phyloP scores from a whole-genome alignment of 1,140 invertebrate species.

The Goniozus legneri region DNA sequence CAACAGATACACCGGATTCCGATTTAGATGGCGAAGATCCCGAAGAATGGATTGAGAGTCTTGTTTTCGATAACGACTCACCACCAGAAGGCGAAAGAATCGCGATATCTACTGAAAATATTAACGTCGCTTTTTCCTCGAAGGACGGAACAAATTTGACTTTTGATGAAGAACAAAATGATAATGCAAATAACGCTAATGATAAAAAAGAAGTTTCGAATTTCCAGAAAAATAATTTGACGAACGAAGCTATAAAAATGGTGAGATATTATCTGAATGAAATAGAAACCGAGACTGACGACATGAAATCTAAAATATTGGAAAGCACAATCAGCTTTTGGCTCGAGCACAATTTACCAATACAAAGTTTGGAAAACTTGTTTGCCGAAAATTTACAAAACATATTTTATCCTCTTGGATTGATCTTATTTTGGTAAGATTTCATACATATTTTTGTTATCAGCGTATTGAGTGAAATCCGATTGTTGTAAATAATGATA shows the following conservation, averaged over 20 bases:
- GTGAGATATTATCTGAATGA: constrained; percentile 51
- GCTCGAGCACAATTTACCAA: constrained; percentile 49
- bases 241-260: constrained; percentile 35
- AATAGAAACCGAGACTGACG: constrained; percentile 44
- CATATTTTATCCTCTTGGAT: constrained; percentile 50
- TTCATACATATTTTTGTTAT: neutral
- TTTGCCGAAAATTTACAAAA: constrained; percentile 48
- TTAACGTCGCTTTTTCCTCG: neutral
- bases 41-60: constrained; percentile 16
- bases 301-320: constrained; percentile 41
- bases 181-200: neutral
- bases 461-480: neutral
- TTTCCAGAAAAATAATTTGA: constrained; percentile 23
- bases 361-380: constrained; percentile 49
- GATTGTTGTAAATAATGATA: constrained; percentile 25
- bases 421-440: constrained; percentile 50
- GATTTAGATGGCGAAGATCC: constrained; percentile 24
- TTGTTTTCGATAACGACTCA: constrained; percentile 10
- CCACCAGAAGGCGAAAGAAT: neutral
- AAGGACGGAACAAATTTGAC: neutral
- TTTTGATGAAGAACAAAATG: neutral
- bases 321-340: constrained; percentile 50
- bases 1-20: constrained; percentile 22
- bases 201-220: constrained; percentile 3
- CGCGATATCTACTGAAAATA: too few species aligned